Evolutionary conservation across 1,140 invertebrate species (phyloP).

Genomic region (Hycleus phaleratus): DNA sequence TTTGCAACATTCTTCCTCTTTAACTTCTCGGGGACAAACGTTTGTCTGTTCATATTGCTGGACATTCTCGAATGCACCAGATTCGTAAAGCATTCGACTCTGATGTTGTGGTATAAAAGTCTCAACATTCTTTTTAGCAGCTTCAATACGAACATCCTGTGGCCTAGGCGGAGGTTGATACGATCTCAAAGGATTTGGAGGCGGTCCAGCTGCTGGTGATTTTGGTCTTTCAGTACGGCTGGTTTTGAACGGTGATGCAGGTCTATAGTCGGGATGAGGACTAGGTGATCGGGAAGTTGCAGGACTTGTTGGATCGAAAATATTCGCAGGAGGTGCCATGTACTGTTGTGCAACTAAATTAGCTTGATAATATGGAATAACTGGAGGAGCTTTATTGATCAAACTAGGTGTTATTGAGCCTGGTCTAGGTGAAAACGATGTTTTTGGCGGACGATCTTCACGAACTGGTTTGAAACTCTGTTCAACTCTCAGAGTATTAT

Average conservation of each 20-base stretch:
- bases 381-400: conserved; percentile 57
- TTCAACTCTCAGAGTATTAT: conserved; percentile 2
- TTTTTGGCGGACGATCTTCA: conserved; percentile 39
- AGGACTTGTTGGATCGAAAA: conserved; percentile 49
- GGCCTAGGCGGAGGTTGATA: conserved; percentile 23
- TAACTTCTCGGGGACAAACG: too few relatives aligned
- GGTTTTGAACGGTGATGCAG: conserved; percentile 38
- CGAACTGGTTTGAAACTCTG: conserved; percentile 51
- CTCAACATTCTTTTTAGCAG: conserved; percentile 31
- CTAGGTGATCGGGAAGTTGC: conserved; percentile 51
- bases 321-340: conserved; percentile 45
- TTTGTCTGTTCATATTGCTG: too few relatives aligned
- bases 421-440: conserved; percentile 30
- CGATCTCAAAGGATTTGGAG: conserved; percentile 49
- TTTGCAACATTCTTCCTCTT: too few relatives aligned
- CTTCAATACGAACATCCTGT: conserved; percentile 24
- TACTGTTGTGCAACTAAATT: conserved; percentile 54
- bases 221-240: conserved; percentile 21
- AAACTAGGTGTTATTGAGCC: conserved; percentile 52
- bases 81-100: not conserved
- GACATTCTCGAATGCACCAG: too few relatives aligned
- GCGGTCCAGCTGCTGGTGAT: conserved; percentile 53
- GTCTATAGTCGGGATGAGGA: conserved; percentile 39
- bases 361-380: conserved; percentile 58
- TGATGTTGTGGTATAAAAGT: conserved; percentile 33